Evolutionary conservation across 2,113 vertebrate species (phyloP).

Genomic region (human (Homo sapiens)): DNA sequence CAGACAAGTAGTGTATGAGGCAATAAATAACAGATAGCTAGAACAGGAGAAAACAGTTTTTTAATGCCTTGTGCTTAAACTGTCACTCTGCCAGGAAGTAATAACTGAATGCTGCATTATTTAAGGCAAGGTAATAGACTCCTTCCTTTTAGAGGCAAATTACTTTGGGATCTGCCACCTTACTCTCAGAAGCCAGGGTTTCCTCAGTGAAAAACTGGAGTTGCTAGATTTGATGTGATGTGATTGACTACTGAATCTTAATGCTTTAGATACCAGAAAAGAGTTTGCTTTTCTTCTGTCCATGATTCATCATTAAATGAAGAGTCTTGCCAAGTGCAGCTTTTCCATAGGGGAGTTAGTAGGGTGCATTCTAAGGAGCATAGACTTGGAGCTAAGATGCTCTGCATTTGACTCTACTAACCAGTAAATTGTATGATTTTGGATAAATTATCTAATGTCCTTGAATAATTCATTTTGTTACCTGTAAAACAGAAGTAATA

Average conservation of each 20-base stretch:
- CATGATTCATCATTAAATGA: slow-evolving; percentile 32
- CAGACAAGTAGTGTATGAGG: slow-evolving; percentile 72
- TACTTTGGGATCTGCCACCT: slow-evolving; percentile 52
- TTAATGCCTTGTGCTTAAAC: slow-evolving; percentile 75
- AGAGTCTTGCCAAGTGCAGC: background rate
- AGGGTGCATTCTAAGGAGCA: background rate
- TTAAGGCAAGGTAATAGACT: slow-evolving; percentile 79
- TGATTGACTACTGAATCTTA: slow-evolving; percentile 37
- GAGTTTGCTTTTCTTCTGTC: background rate
- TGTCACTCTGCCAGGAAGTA: slow-evolving; percentile 74
- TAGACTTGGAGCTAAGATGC: background rate
- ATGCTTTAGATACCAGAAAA: background rate
- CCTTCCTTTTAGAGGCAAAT: slow-evolving; percentile 78
- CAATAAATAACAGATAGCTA: slow-evolving; percentile 80
- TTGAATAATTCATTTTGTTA: background rate
- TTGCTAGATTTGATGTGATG: slow-evolving; percentile 8
- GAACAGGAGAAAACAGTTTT: slow-evolving; percentile 74
- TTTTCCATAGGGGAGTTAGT: background rate
- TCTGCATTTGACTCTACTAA: background rate
- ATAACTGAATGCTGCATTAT: slow-evolving; percentile 78
- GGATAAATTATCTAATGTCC: background rate
- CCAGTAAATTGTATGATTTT: background rate
- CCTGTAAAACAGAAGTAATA: background rate
- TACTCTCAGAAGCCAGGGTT: slow-evolving; percentile 45
- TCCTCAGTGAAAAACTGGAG: slow-evolving; percentile 53